Evolutionary conservation across 2,797 vertebrate genomes (phyloP), one percentile per base, ranked within the genome.

Genomic region (Bradypodion pumilum): DNA sequence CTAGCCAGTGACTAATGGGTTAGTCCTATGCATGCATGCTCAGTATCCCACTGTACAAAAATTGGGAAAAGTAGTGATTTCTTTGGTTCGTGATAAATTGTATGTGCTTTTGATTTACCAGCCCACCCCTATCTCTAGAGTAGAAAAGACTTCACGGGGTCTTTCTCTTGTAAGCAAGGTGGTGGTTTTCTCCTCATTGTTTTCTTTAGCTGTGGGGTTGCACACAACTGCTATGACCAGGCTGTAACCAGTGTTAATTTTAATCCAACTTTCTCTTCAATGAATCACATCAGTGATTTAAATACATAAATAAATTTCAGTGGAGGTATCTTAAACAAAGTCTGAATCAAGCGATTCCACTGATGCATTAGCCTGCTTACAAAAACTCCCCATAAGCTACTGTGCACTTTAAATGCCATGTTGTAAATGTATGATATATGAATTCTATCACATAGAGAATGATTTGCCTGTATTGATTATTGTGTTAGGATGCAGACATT

Each of bases 231-330:
- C 59, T 88, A 27, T 66, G 25, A 27, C 44, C 29, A 46, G n/a
- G 32, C 29, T 46, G 21, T 63, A 21, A 25, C 27, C 35, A 59
- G 29, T 59, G 32, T 68, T 66, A 37, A 44, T 77, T 75, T 82
- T 63, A 49, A 80, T 74, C 65, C 40, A 27, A 62, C 16, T 29
- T 83, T 25, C 40, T 13, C 5, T 68, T 42, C 7, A 25, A 63
- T 79, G 52, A 80, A 80, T 56, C 56, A 27, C 65, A 49, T 23
- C 1, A 5, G 40, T 80, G n/a, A 60, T 49, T 8, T 7, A 25
- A 74, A 80, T 42, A 72, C 74, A 12, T 74, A 37, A 74, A 29
- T 56, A 7, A 68, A 80, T 76, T 83, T n/a, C n/a, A 74, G 25
- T 80, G 73, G 6, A 46, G 37, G 44, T 65, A 46, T 37, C 40